These are phyloP conservation scores for Sycophila texana DNA, from an alignment of 2,888 invertebrate genomes.

Conservation along the genomic window DNA sequence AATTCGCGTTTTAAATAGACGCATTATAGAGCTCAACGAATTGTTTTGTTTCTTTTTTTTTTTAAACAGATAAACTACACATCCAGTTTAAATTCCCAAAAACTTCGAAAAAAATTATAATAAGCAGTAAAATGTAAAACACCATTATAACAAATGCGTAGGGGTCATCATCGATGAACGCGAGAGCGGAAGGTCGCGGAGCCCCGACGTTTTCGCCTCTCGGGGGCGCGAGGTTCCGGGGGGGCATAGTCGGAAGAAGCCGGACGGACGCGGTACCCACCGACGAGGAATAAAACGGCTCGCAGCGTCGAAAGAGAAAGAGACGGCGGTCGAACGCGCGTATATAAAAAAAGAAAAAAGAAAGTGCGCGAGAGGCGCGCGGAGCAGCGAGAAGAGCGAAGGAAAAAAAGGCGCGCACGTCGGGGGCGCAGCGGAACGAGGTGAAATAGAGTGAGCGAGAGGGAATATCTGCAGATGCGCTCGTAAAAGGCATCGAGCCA, in stretches of 20 bases:
- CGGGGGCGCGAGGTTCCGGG: too few species aligned
- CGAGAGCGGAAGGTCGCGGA: background rate
- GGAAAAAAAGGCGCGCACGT: background rate
- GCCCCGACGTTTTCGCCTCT: background rate
- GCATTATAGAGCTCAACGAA: too few species aligned
- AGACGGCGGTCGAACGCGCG: background rate
- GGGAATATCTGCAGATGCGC: conserved; percentile 64
- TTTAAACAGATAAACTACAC: too few species aligned
- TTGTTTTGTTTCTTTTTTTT: too few species aligned
- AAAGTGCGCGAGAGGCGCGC: background rate
- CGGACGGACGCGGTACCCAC: background rate
- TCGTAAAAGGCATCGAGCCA: conserved; percentile 72
- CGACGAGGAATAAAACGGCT: conserved; percentile 19
- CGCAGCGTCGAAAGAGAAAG: background rate
- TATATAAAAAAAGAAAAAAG: background rate
- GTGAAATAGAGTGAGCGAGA: conserved; percentile 22
- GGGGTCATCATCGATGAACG: background rate
- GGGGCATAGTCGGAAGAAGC: background rate
- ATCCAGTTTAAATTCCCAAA: too few species aligned
- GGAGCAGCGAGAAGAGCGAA: background rate
- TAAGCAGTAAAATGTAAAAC: background rate
- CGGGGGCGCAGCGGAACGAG: background rate
- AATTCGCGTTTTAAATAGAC: too few species aligned
- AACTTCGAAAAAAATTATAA: background rate
- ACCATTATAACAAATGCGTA: background rate